A percentile compares a stretch with the other conserved stretches of the same genome.
Evolutionary conservation across 2,888 invertebrate genomes (phyloP).

Genomic region (Dichetophora obliterata): DNA sequence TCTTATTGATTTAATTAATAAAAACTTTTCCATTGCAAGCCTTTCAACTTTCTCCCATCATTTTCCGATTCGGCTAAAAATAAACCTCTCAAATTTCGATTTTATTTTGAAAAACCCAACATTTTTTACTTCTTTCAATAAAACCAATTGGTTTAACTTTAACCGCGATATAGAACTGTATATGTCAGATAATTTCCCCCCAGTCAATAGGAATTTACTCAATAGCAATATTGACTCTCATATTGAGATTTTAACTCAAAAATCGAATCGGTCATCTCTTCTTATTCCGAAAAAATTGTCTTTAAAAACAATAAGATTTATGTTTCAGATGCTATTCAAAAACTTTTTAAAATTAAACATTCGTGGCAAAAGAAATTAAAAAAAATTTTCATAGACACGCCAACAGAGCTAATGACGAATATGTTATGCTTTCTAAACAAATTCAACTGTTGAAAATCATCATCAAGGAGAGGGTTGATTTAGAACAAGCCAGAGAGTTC

Average conservation of each 20-base stretch:
- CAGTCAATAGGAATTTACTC: no score
- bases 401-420: no score
- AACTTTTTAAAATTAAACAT: not conserved
- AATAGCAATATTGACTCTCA: not conserved
- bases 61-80: slow-evolving; percentile 10
- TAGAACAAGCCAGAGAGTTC: no score
- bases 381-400: no score
- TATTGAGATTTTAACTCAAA: slow-evolving; percentile 6
- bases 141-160: no score
- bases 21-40: slow-evolving; percentile 12
- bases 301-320: not conserved
- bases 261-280: not conserved
- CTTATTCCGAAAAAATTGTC: slow-evolving; percentile 2
- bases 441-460: no score
- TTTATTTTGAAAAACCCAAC: not conserved
- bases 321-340: slow-evolving; percentile 12
- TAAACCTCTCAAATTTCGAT: not conserved
- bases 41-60: slow-evolving; percentile 23
- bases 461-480: no score
- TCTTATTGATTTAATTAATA: not conserved
- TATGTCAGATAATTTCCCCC: no score
- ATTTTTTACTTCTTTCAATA: slow-evolving; percentile 18
- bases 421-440: no score
- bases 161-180: no score
- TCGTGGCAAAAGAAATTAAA: not conserved